Base-by-base conservation (phyloP, 2,797 vertebrate species). In the Mionectes olivaceus region DNA sequence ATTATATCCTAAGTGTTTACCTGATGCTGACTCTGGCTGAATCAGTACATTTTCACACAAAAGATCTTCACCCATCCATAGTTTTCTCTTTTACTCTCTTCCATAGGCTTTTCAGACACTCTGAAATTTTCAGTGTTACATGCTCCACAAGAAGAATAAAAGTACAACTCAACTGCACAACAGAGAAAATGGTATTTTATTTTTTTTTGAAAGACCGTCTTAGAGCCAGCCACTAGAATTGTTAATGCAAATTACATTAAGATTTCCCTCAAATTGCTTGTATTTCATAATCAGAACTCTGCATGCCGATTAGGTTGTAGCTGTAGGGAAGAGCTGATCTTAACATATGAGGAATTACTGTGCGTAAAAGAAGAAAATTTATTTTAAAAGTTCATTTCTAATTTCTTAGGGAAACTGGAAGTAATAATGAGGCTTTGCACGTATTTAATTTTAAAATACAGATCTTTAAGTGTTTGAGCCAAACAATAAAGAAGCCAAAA, bases 201-300 rank as follows among this genome's bases (percentile, higher is more conserved):
- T 7, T 44, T 85, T 50, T 93, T 61, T 50, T 18, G 25, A 91
- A 87, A 60, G 67, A 82, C 52, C 22, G 32, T 93, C 84, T 93
- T 76, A 87, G 61, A 49, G 44, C 47, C 33, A 94, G 77, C 91
- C 91, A 95, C 80, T 30, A 22, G 49, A 91, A 83, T 94, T 87
- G 47, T 30, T 76, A 76, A 93, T 71, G 49, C 64, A 96, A 94
- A 89, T 83, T 74, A 28, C 43, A 70, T 89, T 90, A 95, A 60
- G 41, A 59, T 91, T 97, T 96, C 41, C 44, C 39, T 84, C 63
- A 84, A 93, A 92, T 94, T 81, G 63, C 55, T 89, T 55, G 67
- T 71, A 92, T 96, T 92, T 92, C 60, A 81, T 87, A 91, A 95
- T 94, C 75, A 77, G 83, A 96, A 96, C 32, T 90, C 87, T 87